Percentiles rank a stretch among this genome's conserved stretches.
Conservation (phyloP, 2,888 invertebrate genomes). For the Synergus japonicus region DNA sequence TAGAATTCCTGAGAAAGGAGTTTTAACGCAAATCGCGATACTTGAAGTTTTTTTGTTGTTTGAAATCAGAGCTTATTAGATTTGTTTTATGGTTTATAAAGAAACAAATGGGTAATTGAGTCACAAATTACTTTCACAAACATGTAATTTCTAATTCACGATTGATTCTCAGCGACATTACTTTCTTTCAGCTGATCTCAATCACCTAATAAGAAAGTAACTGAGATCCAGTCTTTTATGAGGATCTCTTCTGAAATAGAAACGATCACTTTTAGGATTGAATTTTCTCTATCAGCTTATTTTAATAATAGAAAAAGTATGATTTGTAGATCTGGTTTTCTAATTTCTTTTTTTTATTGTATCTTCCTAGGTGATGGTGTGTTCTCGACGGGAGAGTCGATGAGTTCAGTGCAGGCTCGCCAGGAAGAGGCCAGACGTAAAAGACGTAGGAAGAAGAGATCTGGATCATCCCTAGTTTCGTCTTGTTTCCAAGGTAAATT, state of each 20-base stretch:
- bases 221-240: background rate
- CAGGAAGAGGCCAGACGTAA: constrained; percentile 94
- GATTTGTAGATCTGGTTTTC: background rate
- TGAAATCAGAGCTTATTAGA: constrained; percentile 5
- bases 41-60: background rate
- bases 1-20: background rate
- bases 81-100: background rate
- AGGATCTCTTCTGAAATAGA: background rate
- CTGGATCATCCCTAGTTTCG: constrained; percentile 91
- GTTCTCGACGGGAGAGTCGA: constrained; percentile 70
- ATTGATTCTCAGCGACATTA: constrained; percentile 23
- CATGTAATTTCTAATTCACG: constrained; percentile 29
- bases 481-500: constrained; percentile 91
- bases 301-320: background rate
- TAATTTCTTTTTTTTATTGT: constrained; percentile 26
- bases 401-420: constrained; percentile 79
- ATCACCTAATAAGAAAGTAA: constrained; percentile 2
- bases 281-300: background rate
- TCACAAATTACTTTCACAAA: constrained; percentile 27
- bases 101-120: background rate
- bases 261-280: background rate
- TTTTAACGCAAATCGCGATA: background rate
- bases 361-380: constrained; percentile 73
- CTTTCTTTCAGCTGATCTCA: constrained; percentile 12
- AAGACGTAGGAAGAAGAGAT: constrained; percentile 93